These are phyloP conservation scores for Drosophila suboccidentalis DNA, from an alignment of 2,888 invertebrate species.

Conservation along the genomic window DNA sequence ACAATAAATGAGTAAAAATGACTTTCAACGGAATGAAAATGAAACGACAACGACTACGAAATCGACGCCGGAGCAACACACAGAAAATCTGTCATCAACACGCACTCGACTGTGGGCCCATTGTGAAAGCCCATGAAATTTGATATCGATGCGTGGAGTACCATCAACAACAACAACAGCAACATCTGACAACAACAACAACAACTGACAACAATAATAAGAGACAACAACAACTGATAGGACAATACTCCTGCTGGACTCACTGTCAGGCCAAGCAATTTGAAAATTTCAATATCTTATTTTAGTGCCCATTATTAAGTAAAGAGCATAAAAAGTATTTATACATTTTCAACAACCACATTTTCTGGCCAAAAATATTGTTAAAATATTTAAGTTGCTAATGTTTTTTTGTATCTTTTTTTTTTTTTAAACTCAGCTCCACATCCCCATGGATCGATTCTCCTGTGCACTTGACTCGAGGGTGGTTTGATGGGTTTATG, in stretches of 20 bases:
- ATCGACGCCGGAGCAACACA: slow-evolving; percentile 52
- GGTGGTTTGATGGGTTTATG: slow-evolving; percentile 40
- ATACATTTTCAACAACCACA: slow-evolving; percentile 25
- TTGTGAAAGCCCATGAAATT: slow-evolving; percentile 77
- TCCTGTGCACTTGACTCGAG: slow-evolving; percentile 34
- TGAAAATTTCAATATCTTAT: slow-evolving; percentile 53
- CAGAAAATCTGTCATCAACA: slow-evolving; percentile 79
- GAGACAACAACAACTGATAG: slow-evolving; percentile 30
- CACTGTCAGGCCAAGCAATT: slow-evolving; percentile 22
- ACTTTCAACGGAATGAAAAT: slow-evolving; percentile 79
- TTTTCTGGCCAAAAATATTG: slow-evolving; percentile 19
- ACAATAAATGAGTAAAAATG: slow-evolving; percentile 82
- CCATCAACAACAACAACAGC: slow-evolving; percentile 36
- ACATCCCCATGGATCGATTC: slow-evolving; percentile 46
- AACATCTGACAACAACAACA: slow-evolving; percentile 35
- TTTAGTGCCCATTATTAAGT: slow-evolving; percentile 30
- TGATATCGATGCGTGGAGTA: slow-evolving; percentile 72
- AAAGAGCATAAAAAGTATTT: slow-evolving; percentile 42
- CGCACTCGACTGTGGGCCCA: slow-evolving; percentile 64
- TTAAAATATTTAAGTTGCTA: slow-evolving; percentile 36
- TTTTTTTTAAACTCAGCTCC: neutral
- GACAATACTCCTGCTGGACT: slow-evolving; percentile 26
- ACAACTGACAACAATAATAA: slow-evolving; percentile 6
- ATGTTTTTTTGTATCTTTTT: slow-evolving; percentile 16
- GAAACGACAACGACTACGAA: slow-evolving; percentile 30